phyloP scores from a whole-genome alignment of 2,888 invertebrate species.

The Eilema depressum region DNA sequence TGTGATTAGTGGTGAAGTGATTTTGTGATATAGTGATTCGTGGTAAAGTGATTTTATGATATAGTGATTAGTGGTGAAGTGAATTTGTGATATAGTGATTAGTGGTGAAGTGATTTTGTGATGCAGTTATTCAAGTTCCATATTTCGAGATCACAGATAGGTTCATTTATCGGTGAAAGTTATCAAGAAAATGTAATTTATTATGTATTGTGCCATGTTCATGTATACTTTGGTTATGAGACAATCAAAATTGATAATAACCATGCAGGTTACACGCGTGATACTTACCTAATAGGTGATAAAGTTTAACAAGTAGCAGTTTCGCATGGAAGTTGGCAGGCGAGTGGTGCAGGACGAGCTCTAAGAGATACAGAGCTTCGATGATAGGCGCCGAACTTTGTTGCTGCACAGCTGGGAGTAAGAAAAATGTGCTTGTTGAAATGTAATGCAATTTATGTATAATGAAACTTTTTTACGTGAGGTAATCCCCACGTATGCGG shows the following conservation, averaged over 20 bases:
- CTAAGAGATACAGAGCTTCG: slow-evolving; percentile 90
- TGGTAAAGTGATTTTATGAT: background rate
- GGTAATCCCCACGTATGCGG: no score
- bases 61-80: background rate
- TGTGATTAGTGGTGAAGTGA: no score
- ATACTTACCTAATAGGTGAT: slow-evolving; percentile 90
- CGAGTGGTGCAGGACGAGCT: slow-evolving; percentile 91
- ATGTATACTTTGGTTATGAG: no score
- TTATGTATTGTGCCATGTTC: no score
- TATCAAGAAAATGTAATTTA: no score
- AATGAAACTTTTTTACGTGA: no score
- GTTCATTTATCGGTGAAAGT: no score
- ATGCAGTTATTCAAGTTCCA: background rate
- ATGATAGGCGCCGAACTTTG: slow-evolving; percentile 86
- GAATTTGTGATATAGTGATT: background rate
- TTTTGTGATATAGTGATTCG: background rate
- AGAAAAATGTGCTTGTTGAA: background rate
- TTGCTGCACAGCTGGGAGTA: slow-evolving; percentile 77
- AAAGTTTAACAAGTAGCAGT: slow-evolving; percentile 93
- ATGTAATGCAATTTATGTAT: no score
- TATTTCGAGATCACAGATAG: no score
- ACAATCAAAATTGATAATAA: no score
- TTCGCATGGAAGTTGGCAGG: slow-evolving; percentile 97
- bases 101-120: background rate
- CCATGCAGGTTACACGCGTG: background rate